A percentile compares a stretch with the other conserved stretches of the same genome.
Evolutionary conservation across 2,888 invertebrate species (phyloP).

Genomic region (Troglohyphantes excavatus): DNA sequence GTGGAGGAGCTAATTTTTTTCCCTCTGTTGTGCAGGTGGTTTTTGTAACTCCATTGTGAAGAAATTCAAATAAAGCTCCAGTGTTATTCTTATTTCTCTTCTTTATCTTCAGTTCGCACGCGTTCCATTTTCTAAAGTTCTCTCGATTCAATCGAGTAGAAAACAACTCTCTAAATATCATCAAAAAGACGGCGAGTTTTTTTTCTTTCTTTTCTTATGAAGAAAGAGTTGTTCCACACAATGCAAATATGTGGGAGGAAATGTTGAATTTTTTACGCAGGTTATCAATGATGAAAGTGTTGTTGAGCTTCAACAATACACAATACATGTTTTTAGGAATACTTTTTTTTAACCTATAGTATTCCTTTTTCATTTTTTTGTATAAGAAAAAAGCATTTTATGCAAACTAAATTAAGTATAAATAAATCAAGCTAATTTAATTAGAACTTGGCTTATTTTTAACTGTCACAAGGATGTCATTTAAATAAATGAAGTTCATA

Average conservation of each 20-base stretch:
- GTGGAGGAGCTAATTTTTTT: conserved; percentile 7
- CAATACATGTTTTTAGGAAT: too few relatives aligned
- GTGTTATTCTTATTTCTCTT: conserved; percentile 12
- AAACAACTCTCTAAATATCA: conserved; percentile 78
- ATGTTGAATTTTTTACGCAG: conserved; percentile 57
- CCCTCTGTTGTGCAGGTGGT: background rate
- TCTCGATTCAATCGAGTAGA: conserved; percentile 67
- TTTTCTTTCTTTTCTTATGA: conserved; percentile 23
- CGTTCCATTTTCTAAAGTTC: conserved; percentile 59
- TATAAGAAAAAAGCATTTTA: too few relatives aligned
- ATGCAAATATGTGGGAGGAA: conserved; percentile 70
- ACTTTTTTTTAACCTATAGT: background rate
- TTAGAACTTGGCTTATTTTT: too few relatives aligned
- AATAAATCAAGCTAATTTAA: too few relatives aligned
- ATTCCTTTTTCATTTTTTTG: too few relatives aligned
- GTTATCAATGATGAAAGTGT: conserved; percentile 23
- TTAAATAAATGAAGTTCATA: too few relatives aligned
- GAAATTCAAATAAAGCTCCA: conserved; percentile 73
- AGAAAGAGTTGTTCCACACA: conserved; percentile 41
- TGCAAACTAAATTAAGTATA: too few relatives aligned
- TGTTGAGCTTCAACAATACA: background rate
- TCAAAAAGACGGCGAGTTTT: conserved; percentile 43
- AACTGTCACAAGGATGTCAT: too few relatives aligned
- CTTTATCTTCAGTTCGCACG: conserved; percentile 15
- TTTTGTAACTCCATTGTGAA: conserved; percentile 59